These are phyloP conservation scores for Egretta garzetta DNA, from an alignment of 2,113 vertebrate species.

Conservation along the genomic window DNA sequence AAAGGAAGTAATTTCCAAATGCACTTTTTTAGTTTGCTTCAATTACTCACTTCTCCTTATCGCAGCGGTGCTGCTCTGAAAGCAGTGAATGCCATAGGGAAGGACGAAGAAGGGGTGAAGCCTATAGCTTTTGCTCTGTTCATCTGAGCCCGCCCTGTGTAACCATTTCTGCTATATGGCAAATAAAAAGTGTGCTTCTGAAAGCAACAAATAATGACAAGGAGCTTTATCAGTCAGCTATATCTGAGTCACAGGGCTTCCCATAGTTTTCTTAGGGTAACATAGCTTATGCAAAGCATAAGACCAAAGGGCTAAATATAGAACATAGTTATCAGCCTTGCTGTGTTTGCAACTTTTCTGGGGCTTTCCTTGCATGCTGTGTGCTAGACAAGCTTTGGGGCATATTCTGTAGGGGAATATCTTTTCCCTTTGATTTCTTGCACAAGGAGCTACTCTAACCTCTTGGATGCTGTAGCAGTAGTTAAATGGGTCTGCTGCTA, in stretches of 20 bases:
- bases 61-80: background rate
- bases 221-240: background rate
- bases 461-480: background rate
- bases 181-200: background rate
- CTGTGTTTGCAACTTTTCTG: background rate
- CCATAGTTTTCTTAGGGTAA: background rate
- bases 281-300: background rate
- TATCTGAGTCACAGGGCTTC: background rate
- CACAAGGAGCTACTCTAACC: background rate
- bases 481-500: background rate
- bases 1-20: background rate
- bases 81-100: background rate
- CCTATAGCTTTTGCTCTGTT: background rate
- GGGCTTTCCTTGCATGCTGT: background rate
- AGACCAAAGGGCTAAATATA: background rate
- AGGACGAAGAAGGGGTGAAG: background rate
- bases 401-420: background rate
- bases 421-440: background rate
- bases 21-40: background rate
- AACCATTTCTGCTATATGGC: accelerated
- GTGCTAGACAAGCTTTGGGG: background rate
- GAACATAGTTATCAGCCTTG: background rate
- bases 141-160: background rate
- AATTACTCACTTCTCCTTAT: background rate
- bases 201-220: background rate